Percentiles rank a stretch among this genome's conserved stretches.
These are phyloP conservation scores for Subacronicta megacephala DNA, from an alignment of 2,888 invertebrate genomes.

Conservation along the genomic window DNA sequence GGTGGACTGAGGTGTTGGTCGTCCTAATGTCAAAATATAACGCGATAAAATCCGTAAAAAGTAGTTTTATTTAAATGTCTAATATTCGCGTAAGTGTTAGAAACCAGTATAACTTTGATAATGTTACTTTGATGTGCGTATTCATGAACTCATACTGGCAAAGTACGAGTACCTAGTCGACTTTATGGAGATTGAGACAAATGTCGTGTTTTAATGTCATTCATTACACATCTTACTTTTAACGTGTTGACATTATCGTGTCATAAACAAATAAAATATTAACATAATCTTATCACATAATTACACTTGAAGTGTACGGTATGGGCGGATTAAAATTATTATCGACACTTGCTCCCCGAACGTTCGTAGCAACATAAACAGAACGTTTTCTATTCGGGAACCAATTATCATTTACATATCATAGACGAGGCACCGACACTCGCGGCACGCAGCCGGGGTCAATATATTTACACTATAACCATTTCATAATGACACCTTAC, in stretches of 20 bases:
- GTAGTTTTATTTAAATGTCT: too few species aligned
- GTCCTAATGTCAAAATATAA: too few species aligned
- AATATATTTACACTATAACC: constrained; percentile 84
- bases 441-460: constrained; percentile 86
- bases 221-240: constrained; percentile 16
- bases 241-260: constrained; percentile 48
- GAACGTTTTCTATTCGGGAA: constrained; percentile 86
- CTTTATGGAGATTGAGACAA: constrained; percentile 39
- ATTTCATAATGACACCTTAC: constrained; percentile 68
- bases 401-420: constrained; percentile 89
- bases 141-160: constrained; percentile 28
- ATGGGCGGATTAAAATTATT: constrained; percentile 78
- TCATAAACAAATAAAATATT: constrained; percentile 66
- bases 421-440: constrained; percentile 86
- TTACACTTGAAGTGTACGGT: constrained; percentile 71
- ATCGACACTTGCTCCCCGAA: constrained; percentile 78
- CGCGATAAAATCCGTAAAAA: too few species aligned
- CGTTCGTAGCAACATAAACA: constrained; percentile 81
- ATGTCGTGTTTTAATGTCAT: constrained; percentile 26
- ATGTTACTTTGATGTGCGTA: constrained; percentile 9
- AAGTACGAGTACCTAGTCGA: constrained; percentile 17
- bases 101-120: too few species aligned
- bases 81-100: too few species aligned
- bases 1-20: too few species aligned
- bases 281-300: constrained; percentile 77